A percentile compares a stretch with the other conserved stretches of the same genome.
Evolutionary conservation across 2,888 invertebrate genomes (phyloP).

Genomic region (Hoplodrina blanda): DNA sequence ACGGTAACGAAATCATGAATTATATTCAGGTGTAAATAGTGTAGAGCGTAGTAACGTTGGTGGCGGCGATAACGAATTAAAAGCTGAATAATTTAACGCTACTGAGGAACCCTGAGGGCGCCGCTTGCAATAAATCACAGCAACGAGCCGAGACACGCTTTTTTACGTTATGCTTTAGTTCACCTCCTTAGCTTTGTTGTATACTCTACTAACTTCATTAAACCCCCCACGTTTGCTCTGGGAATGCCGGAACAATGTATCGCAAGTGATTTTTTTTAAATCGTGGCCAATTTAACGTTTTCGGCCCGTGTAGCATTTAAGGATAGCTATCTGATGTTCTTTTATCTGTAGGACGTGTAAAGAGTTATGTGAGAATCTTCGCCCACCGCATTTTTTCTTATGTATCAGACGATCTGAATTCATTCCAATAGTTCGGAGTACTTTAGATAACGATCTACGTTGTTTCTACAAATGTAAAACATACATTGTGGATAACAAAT

Average conservation of each 20-base stretch:
- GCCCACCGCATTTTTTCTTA: constrained; percentile 66
- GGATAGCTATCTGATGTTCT: constrained; percentile 77
- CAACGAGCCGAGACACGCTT: constrained; percentile 83
- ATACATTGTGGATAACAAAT: constrained; percentile 47
- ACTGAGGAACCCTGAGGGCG: constrained; percentile 77
- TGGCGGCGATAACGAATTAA: constrained; percentile 89
- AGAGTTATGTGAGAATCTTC: constrained; percentile 85
- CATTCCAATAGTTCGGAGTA: constrained; percentile 54
- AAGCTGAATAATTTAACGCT: constrained; percentile 89
- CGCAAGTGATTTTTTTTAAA: constrained; percentile 76
- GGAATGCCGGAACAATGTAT: constrained; percentile 83
- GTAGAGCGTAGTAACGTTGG: constrained; percentile 83
- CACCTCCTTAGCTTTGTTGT: constrained; percentile 83
- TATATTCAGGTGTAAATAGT: constrained; percentile 87
- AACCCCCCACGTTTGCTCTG: constrained; percentile 72
- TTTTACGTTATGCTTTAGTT: constrained; percentile 87
- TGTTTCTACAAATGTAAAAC: constrained; percentile 50
- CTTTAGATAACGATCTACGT: constrained; percentile 54
- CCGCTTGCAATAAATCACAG: constrained; percentile 86
- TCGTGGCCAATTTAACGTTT: constrained; percentile 83
- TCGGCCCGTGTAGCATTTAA: constrained; percentile 75
- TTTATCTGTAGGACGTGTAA: constrained; percentile 73
- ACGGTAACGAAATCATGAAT: constrained; percentile 78
- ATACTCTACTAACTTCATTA: constrained; percentile 84
- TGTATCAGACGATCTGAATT: constrained; percentile 65